Evolutionary conservation across 2,888 invertebrate genomes (phyloP).

Genomic region (Leptogaster cylindrica): DNA sequence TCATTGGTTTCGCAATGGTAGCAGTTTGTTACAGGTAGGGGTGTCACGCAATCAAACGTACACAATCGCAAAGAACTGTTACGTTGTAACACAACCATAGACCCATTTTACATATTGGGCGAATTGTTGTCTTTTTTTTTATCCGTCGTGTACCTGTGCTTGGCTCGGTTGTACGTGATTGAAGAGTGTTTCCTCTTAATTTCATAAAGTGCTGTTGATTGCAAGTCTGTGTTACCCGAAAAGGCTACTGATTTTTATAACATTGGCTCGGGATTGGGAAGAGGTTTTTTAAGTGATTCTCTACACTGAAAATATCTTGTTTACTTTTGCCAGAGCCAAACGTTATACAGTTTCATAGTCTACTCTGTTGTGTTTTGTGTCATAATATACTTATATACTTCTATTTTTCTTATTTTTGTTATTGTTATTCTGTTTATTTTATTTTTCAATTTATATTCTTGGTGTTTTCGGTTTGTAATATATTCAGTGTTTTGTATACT

Average conservation of each 20-base stretch:
- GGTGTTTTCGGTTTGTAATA: conserved; percentile 20
- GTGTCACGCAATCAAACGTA: conserved; percentile 48
- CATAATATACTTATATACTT: too few species aligned
- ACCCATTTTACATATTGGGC: conserved; percentile 15
- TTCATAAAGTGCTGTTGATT: conserved; percentile 1
- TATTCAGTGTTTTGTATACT: conserved; percentile 25
- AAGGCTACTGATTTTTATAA: conserved; percentile 13
- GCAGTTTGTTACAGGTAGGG: conserved; percentile 94
- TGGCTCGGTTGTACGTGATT: conserved; percentile 25
- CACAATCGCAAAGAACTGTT: conserved; percentile 22
- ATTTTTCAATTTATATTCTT: not conserved
- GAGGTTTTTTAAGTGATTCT: not conserved
- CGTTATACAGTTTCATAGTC: conserved; percentile 14
- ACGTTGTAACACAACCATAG: not conserved
- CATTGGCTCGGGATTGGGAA: conserved; percentile 5
- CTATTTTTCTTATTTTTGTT: too few species aligned
- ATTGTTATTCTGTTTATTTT: not conserved
- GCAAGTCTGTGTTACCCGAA: conserved; percentile 3
- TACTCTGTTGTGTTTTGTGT: conserved; percentile 18
- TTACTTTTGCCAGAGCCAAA: conserved; percentile 4
- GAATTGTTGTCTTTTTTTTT: not conserved
- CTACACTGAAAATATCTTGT: too few species aligned
- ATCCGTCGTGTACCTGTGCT: conserved; percentile 11
- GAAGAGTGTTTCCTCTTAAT: conserved; percentile 9
- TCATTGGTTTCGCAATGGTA: conserved; percentile 94